Base-by-base conservation (phyloP, 2,797 vertebrate genomes). In the Sebastes iracundus region DNA sequence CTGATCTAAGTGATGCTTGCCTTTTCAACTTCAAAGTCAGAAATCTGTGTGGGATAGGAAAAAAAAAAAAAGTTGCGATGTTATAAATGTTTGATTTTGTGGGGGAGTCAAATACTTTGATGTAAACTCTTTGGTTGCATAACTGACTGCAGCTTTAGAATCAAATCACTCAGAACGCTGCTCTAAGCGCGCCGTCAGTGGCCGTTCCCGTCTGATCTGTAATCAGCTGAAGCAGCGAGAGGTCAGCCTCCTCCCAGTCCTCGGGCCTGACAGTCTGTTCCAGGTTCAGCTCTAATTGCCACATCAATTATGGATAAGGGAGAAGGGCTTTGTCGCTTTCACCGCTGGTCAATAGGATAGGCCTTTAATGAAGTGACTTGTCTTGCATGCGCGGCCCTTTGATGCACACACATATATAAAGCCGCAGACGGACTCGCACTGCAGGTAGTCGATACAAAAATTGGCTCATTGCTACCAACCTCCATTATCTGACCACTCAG, bases 1-100 rank as follows among this genome's bases (percentile, higher is more conserved):
- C 59, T 53, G 72, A 88, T 83, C 76, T 88, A 88, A 86, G 85
- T 80, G 72, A 90, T 71, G 61, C 82, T 89, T 81, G 85, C 77
- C 75, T 84, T 88, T 80, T 87, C 63, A 81, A 86, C 92, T 88
- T 94, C 91, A 93, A 93, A 93, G 92, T 84, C 42, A 82, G 69
- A 89, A 87, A 88, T 88, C 74, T 85, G 66, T 82, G 73, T 83
- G 82, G 81, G 72, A 83, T 85, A 58, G 62, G 16, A 49, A 66
- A 52, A 59, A 42, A 74, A 74, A 56, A 77, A 68, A 74, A 49
- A 79, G 67, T 60, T 87, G 66, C 80, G 83, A 88, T 89, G 88
- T 82, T 90, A 91, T 93, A 86, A 93, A 92, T 94, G 85, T 93
- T 93, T 91, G 67, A 93, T 93, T 91, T 90, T 75, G 72, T 80